phyloP scores from a whole-genome alignment of 2,113 vertebrate species.

The Thunnus maccoyii region DNA sequence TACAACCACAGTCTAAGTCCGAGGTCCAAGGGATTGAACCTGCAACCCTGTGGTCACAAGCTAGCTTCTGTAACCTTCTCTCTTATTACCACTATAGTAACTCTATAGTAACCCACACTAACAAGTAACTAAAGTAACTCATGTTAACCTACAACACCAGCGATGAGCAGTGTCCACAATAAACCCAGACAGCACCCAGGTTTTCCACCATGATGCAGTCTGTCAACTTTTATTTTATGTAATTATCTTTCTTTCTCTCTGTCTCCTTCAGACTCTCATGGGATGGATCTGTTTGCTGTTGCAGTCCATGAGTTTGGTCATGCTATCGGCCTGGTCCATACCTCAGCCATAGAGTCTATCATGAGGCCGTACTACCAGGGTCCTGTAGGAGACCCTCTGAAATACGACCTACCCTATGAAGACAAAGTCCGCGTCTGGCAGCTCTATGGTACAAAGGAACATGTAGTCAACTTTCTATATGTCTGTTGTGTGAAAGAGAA shows the following conservation, averaged over 20 bases:
- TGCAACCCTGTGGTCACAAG: too few species aligned
- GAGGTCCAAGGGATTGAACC: too few species aligned
- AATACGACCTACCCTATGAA: conserved; percentile 93
- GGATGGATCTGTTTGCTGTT: conserved; percentile 96
- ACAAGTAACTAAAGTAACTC: too few species aligned
- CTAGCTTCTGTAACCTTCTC: too few species aligned
- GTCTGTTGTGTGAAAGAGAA: neutral
- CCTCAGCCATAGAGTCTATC: conserved; percentile 91
- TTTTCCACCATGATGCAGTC: neutral
- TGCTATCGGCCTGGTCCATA: conserved; percentile 94
- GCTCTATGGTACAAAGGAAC: conserved; percentile 88
- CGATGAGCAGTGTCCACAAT: too few species aligned
- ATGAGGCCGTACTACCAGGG: conserved; percentile 98
- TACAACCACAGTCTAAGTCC: too few species aligned
- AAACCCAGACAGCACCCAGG: too few species aligned
- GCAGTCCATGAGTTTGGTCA: conserved; percentile 98
- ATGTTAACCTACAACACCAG: too few species aligned
- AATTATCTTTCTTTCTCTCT: conserved; percentile 20
- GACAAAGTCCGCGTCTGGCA: conserved; percentile 97
- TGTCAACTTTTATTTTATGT: neutral
- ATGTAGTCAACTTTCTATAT: neutral
- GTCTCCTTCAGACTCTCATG: conserved; percentile 85
- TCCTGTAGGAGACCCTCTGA: conserved; percentile 95
- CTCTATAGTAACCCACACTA: too few species aligned
- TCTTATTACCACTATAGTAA: too few species aligned